These are phyloP conservation scores for Campoplex capitator DNA, from an alignment of 2,888 invertebrate genomes.

Conservation along the genomic window DNA sequence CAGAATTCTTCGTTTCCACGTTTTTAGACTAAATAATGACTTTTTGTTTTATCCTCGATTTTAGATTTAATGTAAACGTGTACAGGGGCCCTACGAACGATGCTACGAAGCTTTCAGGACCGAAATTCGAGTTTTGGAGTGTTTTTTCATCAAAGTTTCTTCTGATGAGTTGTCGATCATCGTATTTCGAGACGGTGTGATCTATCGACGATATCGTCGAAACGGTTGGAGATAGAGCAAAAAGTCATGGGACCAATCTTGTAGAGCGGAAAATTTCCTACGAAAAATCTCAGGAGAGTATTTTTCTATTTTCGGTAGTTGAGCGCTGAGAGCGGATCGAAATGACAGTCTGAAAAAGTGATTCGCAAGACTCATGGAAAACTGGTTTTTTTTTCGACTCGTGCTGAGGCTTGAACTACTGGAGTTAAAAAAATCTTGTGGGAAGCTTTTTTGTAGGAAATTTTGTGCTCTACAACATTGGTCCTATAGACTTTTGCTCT, in stretches of 20 bases:
- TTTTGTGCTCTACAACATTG: neutral
- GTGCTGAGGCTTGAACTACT: neutral
- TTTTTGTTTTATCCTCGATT: slow-evolving; percentile 2
- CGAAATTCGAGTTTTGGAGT: neutral
- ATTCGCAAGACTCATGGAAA: neutral
- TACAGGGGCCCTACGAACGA: neutral
- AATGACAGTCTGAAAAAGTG: neutral
- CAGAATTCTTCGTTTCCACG: slow-evolving; percentile 73
- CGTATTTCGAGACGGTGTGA: neutral
- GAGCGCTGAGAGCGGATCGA: neutral
- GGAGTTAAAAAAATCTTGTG: neutral
- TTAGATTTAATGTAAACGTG: neutral
- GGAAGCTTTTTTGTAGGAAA: neutral
- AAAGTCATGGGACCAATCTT: neutral
- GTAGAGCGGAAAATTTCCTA: neutral
- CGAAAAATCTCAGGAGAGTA: neutral
- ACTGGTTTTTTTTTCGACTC: neutral
- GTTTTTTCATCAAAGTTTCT: neutral
- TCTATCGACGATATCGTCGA: neutral
- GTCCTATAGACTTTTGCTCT: neutral
- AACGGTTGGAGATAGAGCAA: neutral
- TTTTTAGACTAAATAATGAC: slow-evolving; percentile 58
- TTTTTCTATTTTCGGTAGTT: neutral
- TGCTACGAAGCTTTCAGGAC: neutral
- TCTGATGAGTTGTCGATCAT: neutral